Conservation (phyloP, 2,888 invertebrate species). For the Rotaria magnacalcarata region DNA sequence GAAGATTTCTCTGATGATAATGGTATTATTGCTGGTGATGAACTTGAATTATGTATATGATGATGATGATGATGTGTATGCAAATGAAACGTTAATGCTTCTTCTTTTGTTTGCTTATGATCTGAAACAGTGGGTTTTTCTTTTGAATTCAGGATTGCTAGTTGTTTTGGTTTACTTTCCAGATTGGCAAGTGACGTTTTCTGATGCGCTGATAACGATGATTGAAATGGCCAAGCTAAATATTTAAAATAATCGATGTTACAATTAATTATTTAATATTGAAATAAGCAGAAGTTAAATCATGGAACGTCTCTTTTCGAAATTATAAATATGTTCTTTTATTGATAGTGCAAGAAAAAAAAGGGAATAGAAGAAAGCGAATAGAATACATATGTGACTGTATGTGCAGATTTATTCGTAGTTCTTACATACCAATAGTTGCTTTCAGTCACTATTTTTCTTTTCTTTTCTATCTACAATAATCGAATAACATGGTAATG, state of each 20-base stretch:
- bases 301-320: neutral
- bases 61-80: slow-evolving; percentile 37
- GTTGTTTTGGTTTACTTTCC: no score
- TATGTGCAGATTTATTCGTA: neutral
- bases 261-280: no score
- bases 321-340: neutral
- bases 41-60: slow-evolving; percentile 1
- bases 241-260: no score
- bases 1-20: neutral
- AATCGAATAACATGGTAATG: slow-evolving; percentile 7
- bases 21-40: neutral
- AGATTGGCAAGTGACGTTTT: no score
- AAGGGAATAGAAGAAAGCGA: neutral
- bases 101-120: neutral
- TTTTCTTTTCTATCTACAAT: slow-evolving; percentile 13
- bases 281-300: no score
- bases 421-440: neutral
- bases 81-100: neutral
- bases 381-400: neutral
- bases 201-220: neutral
- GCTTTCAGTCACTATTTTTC: neutral
- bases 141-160: neutral
- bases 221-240: slow-evolving; percentile 14
- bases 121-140: neutral
- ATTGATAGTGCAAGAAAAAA: neutral